These are phyloP conservation scores for Germaria angustata DNA, from an alignment of 2,888 invertebrate species.

Conservation along the genomic window DNA sequence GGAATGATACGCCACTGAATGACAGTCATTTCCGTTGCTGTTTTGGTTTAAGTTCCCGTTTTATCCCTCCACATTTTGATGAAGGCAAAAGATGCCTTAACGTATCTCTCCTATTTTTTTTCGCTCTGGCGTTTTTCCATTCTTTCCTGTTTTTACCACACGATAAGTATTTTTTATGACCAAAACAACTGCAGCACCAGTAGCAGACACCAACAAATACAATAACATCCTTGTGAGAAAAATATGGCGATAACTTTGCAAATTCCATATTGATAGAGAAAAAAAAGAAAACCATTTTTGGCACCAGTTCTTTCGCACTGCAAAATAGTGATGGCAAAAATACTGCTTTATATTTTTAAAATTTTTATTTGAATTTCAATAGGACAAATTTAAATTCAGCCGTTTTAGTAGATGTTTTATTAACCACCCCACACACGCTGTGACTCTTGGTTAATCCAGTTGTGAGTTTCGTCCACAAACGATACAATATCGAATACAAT, in stretches of 20 bases:
- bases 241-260: slow-evolving; percentile 36
- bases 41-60: slow-evolving; percentile 36
- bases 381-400: no score
- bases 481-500: no score
- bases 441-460: no score
- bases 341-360: no score
- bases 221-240: slow-evolving; percentile 10
- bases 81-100: slow-evolving; percentile 37
- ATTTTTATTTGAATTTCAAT: no score
- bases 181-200: slow-evolving; percentile 40
- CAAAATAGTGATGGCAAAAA: slow-evolving; percentile 6
- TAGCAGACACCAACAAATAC: neutral
- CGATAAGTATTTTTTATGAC: slow-evolving; percentile 60
- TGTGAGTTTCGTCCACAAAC: no score
- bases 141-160: slow-evolving; percentile 58
- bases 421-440: no score
- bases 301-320: slow-evolving; percentile 10
- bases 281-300: slow-evolving; percentile 40
- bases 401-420: no score
- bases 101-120: slow-evolving; percentile 11
- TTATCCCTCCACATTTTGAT: slow-evolving; percentile 15
- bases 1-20: slow-evolving; percentile 55
- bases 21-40: slow-evolving; percentile 58
- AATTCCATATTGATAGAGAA: slow-evolving; percentile 12
- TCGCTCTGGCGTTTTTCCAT: slow-evolving; percentile 23